A percentile compares a stretch with the other conserved stretches of the same genome.
These are phyloP conservation scores for Pterobdella sp. DNA, from an alignment of 2,888 invertebrate genomes.

Conservation along the genomic window DNA sequence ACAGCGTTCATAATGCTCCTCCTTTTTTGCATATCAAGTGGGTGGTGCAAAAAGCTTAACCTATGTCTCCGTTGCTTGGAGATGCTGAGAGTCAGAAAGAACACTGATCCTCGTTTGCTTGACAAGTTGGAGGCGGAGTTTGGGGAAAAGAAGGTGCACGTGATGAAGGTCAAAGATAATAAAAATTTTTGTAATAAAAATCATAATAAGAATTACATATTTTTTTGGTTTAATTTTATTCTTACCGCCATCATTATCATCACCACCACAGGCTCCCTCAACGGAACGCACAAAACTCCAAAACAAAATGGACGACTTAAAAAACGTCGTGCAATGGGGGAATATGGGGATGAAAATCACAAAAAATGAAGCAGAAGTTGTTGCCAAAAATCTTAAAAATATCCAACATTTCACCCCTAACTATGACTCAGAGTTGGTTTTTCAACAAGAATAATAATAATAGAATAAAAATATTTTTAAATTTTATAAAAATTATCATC, in stretches of 20 bases:
- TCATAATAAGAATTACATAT: not conserved
- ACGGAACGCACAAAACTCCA: not conserved
- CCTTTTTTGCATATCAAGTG: too few relatives aligned
- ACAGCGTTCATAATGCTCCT: too few relatives aligned
- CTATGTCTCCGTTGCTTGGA: too few relatives aligned
- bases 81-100: too few relatives aligned
- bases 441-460: too few relatives aligned
- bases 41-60: too few relatives aligned
- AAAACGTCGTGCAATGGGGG: not conserved
- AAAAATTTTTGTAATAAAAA: not conserved
- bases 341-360: not conserved
- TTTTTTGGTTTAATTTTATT: too few relatives aligned
- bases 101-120: too few relatives aligned
- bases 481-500: too few relatives aligned
- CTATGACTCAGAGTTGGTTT: not conserved
- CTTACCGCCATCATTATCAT: not conserved
- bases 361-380: not conserved
- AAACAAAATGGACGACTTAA: not conserved
- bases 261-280: not conserved
- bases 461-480: too few relatives aligned
- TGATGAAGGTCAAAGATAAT: not conserved
- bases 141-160: not conserved
- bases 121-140: too few relatives aligned
- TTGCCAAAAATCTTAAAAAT: conserved; percentile 6
- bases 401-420: conserved; percentile 15